Conservation (phyloP, 2,888 invertebrate genomes). For the Epinotia brunnichana region DNA sequence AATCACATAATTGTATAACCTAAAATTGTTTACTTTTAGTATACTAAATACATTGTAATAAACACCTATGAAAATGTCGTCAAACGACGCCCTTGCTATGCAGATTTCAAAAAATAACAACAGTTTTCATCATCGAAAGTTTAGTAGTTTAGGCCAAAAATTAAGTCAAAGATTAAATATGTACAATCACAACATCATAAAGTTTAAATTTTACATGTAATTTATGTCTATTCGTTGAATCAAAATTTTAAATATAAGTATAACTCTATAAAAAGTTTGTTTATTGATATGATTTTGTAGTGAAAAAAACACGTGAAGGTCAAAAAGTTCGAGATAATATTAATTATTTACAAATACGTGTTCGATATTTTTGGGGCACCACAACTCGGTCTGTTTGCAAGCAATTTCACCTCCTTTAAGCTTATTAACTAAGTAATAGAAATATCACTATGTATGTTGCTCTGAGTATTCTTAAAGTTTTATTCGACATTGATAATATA, state of each 20-base stretch:
- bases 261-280: slow-evolving; percentile 35
- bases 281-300: slow-evolving; percentile 39
- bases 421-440: neutral
- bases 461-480: slow-evolving; percentile 15
- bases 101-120: slow-evolving; percentile 39
- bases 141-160: slow-evolving; percentile 26
- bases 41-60: slow-evolving; percentile 53
- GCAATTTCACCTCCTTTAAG: neutral
- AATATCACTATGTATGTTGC: slow-evolving; percentile 22
- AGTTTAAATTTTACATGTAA: slow-evolving; percentile 30
- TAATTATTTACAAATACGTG: slow-evolving; percentile 31
- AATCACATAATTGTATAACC: slow-evolving; percentile 59
- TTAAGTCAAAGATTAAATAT: slow-evolving; percentile 34
- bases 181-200: slow-evolving; percentile 40
- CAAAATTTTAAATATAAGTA: slow-evolving; percentile 40
- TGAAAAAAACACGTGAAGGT: slow-evolving; percentile 34
- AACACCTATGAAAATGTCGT: slow-evolving; percentile 48
- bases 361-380: slow-evolving; percentile 38
- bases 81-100: slow-evolving; percentile 39
- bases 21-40: slow-evolving; percentile 54
- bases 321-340: slow-evolving; percentile 16
- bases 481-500: slow-evolving; percentile 18
- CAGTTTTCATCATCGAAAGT: slow-evolving; percentile 28
- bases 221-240: slow-evolving; percentile 44
- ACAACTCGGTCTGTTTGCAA: slow-evolving; percentile 3